Percentiles rank a stretch among this genome's conserved stretches.
These are phyloP conservation scores for Ctenochaetus hawaiiensis DNA, from an alignment of 2,797 vertebrate species.

Conservation along the genomic window DNA sequence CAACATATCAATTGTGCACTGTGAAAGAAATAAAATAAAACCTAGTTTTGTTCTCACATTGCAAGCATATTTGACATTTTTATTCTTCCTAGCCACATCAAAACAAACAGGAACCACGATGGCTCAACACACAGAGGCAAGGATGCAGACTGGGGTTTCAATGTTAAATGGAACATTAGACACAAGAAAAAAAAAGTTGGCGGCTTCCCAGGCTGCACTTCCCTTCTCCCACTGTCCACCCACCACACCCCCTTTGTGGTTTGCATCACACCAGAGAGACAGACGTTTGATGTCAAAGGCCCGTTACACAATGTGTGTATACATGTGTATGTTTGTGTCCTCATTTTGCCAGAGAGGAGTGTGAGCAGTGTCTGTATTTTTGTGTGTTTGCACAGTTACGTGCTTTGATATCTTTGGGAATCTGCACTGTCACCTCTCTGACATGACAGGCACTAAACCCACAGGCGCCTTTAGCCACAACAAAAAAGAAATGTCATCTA, in stretches of 20 bases:
- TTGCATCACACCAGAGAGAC: conserved; percentile 53
- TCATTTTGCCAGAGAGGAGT: conserved; percentile 5
- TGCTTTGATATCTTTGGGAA: conserved; percentile 45
- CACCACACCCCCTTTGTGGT: conserved; percentile 27
- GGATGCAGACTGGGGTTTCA: conserved; percentile 60
- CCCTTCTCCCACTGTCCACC: conserved; percentile 42
- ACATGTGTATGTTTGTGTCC: conserved; percentile 8
- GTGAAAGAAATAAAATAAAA: neutral
- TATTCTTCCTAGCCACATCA: conserved; percentile 29
- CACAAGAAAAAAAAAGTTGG: conserved; percentile 53
- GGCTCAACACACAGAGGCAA: conserved; percentile 11
- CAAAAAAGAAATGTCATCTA: conserved; percentile 52
- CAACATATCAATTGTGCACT: neutral
- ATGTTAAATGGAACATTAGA: conserved; percentile 63
- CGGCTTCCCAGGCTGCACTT: conserved; percentile 47
- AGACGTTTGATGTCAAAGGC: conserved; percentile 61
- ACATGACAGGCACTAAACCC: conserved; percentile 53
- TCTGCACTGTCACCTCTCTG: conserved; percentile 55
- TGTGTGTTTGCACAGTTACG: conserved; percentile 20
- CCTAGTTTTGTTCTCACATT: conserved; percentile 32
- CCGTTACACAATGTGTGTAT: conserved; percentile 25
- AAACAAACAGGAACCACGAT: conserved; percentile 59
- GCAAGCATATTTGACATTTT: conserved; percentile 33
- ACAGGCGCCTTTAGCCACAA: conserved; percentile 39
- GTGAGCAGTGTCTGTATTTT: conserved; percentile 8